Percentiles rank a stretch among this genome's conserved stretches.
phyloP scores from a whole-genome alignment of 2,113 vertebrate genomes.

The Plotosus lineatus region DNA sequence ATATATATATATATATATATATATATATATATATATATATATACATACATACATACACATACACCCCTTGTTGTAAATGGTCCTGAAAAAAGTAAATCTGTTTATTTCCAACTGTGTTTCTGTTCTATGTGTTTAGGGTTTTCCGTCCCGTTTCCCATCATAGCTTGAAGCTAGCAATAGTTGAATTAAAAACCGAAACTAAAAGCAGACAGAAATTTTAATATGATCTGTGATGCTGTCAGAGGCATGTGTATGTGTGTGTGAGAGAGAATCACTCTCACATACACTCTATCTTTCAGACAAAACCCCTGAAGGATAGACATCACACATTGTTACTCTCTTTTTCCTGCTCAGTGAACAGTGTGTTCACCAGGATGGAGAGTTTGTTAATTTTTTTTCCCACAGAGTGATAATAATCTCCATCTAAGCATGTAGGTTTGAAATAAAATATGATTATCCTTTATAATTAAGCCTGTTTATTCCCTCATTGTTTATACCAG shows the following conservation, averaged over 20 bases:
- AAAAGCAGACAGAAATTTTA: slow-evolving; percentile 2
- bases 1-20: no score
- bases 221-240: slow-evolving; percentile 27
- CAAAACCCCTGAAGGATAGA: slow-evolving; percentile 25
- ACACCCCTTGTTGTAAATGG: no score
- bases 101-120: not conserved
- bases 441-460: slow-evolving; percentile 6
- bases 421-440: not conserved
- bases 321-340: slow-evolving; percentile 21
- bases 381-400: not conserved
- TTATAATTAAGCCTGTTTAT: slow-evolving; percentile 1
- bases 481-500: not conserved
- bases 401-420: not conserved
- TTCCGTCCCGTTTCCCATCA: not conserved
- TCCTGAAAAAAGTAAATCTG: no score
- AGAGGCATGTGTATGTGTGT: not conserved
- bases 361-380: not conserved
- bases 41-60: no score
- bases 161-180: not conserved
- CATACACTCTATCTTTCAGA: slow-evolving; percentile 16
- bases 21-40: no score
- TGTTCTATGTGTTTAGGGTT: not conserved
- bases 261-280: not conserved
- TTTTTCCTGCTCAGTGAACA: not conserved
- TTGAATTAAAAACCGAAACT: not conserved